phyloP scores from a whole-genome alignment of 2,797 vertebrate species.

The Hippopotamyrus pictus region DNA sequence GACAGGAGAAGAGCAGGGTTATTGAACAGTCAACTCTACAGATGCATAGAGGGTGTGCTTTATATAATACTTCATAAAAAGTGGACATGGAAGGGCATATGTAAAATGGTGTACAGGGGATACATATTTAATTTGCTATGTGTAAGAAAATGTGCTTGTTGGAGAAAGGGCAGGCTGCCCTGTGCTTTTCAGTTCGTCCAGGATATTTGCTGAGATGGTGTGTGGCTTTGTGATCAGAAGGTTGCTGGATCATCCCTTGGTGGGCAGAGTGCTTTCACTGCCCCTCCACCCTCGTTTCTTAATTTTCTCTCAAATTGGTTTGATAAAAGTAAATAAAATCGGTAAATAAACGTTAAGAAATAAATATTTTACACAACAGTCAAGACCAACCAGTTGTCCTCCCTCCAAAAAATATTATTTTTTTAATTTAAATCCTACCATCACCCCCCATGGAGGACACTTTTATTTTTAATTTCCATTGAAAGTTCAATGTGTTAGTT shows the following conservation, averaged over 20 bases:
- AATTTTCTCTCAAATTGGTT: background rate
- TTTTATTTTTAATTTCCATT: background rate
- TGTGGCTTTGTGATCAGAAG: background rate
- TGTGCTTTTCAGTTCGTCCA: background rate
- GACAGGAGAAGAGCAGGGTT: background rate
- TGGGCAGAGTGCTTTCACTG: background rate
- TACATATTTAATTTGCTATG: background rate
- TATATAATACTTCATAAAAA: background rate
- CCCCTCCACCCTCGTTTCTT: background rate
- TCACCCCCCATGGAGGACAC: background rate
- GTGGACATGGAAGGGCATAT: background rate
- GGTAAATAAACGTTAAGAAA: background rate
- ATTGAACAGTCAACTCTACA: background rate
- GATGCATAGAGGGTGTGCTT: background rate
- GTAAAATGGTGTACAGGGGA: background rate
- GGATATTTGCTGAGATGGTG: background rate
- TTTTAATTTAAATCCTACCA: background rate
- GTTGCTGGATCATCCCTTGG: background rate
- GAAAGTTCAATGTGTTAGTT: background rate
- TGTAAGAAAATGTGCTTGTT: background rate
- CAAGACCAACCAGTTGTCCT: background rate
- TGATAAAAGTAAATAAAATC: background rate
- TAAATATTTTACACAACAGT: background rate
- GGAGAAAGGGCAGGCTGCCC: background rate
- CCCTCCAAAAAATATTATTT: background rate